Base-by-base conservation (phyloP, 2,797 vertebrate species). In the Spea hammondii region DNA sequence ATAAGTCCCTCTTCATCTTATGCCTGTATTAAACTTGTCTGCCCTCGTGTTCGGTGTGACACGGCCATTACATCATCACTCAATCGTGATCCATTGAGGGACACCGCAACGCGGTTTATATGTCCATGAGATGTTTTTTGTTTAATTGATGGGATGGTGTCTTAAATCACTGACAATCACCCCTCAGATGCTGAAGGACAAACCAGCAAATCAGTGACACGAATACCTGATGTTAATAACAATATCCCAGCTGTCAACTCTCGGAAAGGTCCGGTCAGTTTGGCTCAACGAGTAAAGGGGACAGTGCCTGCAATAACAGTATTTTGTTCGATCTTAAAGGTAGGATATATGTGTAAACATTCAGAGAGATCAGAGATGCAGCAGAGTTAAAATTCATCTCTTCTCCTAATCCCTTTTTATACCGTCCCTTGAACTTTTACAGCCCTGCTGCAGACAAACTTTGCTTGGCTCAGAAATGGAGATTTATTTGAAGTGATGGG, bases 401-500 rank as follows among this genome's bases (percentile, higher is more conserved):
- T 74, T 47, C 50, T 45, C 70, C 59, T 47, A 70, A n/a, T 9
- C 62, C 67, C 64, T 75, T 80, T 68, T 80, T 80, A 75, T 75
- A 9, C 67, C 74, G 72, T 70, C 78, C 78, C 72, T 80, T 80
- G 72, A 80, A 80, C 78, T 80, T 80, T 80, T 76, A 80, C 65
- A 45, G 78, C 64, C 59, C 44, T 70, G 50, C 60, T 80, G 68
- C 59, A 80, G 72, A 74, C 78, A 80, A 75, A 80, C 59, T 80
- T 75, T 45, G 67, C 78, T 80, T 80, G 67, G 78, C 67, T 79
- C 67, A 75, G 49, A 80, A 80, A 80, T 57, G 14, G 59, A 80
- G 78, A 80, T 80, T 80, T 80, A 76, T 80, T 80, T 80, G 78
- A 79, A 74, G 72, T 76, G 78, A 80, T 80, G 59, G 32, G 78